Conservation (phyloP, 2,888 invertebrate species). For the Subacronicta megacephala region DNA sequence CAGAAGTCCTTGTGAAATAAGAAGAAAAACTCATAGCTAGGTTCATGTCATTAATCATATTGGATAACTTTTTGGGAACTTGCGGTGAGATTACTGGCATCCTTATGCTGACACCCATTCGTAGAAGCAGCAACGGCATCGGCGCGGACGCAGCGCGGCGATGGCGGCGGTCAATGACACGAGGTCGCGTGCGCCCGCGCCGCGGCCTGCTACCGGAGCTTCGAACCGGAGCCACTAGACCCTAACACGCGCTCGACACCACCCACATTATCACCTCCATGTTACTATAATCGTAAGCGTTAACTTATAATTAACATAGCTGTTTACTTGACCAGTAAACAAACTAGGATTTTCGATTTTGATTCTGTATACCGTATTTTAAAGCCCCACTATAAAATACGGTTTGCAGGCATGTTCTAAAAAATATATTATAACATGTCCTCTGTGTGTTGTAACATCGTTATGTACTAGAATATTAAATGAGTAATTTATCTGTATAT, state of each 20-base stretch:
- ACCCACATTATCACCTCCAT: slow-evolving; percentile 51
- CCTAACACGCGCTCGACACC: slow-evolving; percentile 44
- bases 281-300: slow-evolving; percentile 43
- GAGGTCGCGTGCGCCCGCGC: slow-evolving; percentile 80
- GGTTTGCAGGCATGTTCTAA: background rate
- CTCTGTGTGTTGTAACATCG: slow-evolving; percentile 7
- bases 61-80: slow-evolving; percentile 25
- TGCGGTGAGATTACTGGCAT: slow-evolving; percentile 49
- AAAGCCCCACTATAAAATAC: slow-evolving; percentile 11
- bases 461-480: slow-evolving; percentile 27
- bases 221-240: slow-evolving; percentile 48
- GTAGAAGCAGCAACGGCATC: slow-evolving; percentile 68
- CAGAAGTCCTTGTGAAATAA: slow-evolving; percentile 7
- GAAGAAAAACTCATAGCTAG: slow-evolving; percentile 17
- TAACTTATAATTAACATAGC: slow-evolving; percentile 48
- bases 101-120: slow-evolving; percentile 68
- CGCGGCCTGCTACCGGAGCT: slow-evolving; percentile 62
- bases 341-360: slow-evolving; percentile 1
- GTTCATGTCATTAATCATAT: slow-evolving; percentile 12
- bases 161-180: slow-evolving; percentile 80
- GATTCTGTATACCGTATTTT: background rate
- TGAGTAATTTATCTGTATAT: slow-evolving; percentile 17
- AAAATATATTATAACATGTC: background rate
- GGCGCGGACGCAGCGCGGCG: slow-evolving; percentile 61
- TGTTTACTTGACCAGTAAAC: slow-evolving; percentile 26